These are phyloP conservation scores for Akabosia matsudoensis DNA, from an alignment of 1,140 invertebrate species.

Conservation along the genomic window DNA sequence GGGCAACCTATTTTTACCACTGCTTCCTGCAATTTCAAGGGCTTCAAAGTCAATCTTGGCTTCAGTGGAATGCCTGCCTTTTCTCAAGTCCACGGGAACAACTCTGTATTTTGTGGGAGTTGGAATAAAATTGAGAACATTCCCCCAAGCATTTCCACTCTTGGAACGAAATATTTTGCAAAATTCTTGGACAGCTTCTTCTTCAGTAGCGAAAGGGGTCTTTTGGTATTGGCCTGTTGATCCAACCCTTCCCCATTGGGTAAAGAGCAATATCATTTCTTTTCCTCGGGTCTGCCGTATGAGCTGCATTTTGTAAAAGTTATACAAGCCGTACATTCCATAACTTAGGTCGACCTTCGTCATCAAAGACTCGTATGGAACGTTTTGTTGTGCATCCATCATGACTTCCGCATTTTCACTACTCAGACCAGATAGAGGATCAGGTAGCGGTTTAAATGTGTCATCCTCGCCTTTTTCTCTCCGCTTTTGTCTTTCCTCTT, in stretches of 20 bases:
- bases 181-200: constrained; percentile 57
- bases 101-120: constrained; percentile 55
- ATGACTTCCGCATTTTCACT: constrained; percentile 45
- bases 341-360: constrained; percentile 55
- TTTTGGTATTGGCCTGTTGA: constrained; percentile 55
- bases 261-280: constrained; percentile 56
- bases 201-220: constrained; percentile 54
- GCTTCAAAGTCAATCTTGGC: constrained; percentile 51
- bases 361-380: constrained; percentile 54
- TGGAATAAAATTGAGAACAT: constrained; percentile 50
- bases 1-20: not conserved
- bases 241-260: constrained; percentile 59
- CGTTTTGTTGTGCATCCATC: constrained; percentile 48
- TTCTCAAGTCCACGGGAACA: constrained; percentile 49
- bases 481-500: constrained; percentile 27
- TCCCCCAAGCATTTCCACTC: constrained; percentile 56
- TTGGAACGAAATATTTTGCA: constrained; percentile 57
- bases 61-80: constrained; percentile 42
- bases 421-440: constrained; percentile 21
- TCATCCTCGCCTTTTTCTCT: constrained; percentile 10
- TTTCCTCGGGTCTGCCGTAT: constrained; percentile 50
- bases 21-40: constrained; percentile 18
- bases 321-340: constrained; percentile 55
- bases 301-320: constrained; percentile 60
- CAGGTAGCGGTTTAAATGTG: constrained; percentile 32